A percentile compares a stretch with the other conserved stretches of the same genome.
phyloP scores from a whole-genome alignment of 1,140 invertebrate genomes.

The Myzus persicae region DNA sequence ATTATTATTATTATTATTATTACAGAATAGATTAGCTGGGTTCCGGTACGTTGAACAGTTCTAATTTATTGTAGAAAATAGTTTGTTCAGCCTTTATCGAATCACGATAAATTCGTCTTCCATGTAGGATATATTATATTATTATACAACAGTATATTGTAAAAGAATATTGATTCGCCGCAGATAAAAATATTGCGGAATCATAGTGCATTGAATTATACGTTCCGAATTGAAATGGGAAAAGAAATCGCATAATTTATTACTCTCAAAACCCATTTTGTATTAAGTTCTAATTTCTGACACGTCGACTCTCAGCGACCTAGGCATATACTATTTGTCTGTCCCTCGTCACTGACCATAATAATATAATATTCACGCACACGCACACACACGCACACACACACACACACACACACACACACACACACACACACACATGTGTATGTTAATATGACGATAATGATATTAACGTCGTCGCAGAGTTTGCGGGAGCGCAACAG shows the following conservation, averaged over 20 bases:
- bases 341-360: too few relatives aligned
- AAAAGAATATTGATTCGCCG: not conserved
- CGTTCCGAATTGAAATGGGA: too few relatives aligned
- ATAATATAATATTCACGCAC: too few relatives aligned
- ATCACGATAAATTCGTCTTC: not conserved
- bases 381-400: not conserved
- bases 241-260: too few relatives aligned
- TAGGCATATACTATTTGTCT: too few relatives aligned
- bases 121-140: too few relatives aligned
- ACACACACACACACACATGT: not conserved
- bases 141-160: not conserved
- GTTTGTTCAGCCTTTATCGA: not conserved
- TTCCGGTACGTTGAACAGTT: not conserved
- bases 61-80: not conserved
- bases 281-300: too few relatives aligned
- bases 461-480: not conserved
- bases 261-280: too few relatives aligned
- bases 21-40: not conserved
- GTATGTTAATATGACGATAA: not conserved
- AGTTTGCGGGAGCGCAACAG: slow-evolving; percentile 14
- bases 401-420: not conserved
- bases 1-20: not conserved
- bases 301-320: too few relatives aligned
- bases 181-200: too few relatives aligned
- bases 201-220: too few relatives aligned